phyloP scores from a whole-genome alignment of 2,888 invertebrate species.

The Phragmatobia fuliginosa region DNA sequence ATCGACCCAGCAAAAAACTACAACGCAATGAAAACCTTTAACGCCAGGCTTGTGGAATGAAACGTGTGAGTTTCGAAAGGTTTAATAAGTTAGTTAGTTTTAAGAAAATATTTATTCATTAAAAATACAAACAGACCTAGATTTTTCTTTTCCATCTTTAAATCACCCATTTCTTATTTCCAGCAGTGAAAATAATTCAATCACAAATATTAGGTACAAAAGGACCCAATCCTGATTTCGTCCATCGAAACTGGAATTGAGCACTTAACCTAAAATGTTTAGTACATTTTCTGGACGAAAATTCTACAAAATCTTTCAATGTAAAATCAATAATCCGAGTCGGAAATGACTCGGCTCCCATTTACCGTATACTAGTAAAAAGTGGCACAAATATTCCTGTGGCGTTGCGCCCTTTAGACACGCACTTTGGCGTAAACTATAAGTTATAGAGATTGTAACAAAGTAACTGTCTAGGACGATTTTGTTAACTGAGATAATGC shows the following conservation, averaged over 20 bases:
- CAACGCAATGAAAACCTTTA: too few species aligned
- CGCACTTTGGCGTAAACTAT: conserved; percentile 28
- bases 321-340: conserved; percentile 48
- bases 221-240: conserved; percentile 10
- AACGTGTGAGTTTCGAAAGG: too few species aligned
- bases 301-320: conserved; percentile 38
- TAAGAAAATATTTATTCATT: too few species aligned
- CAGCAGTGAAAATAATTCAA: conserved; percentile 9
- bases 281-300: conserved; percentile 40
- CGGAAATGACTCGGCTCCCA: conserved; percentile 47
- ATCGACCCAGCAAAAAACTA: too few species aligned
- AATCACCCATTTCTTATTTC: background rate
- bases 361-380: conserved; percentile 39
- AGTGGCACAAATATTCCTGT: conserved; percentile 40
- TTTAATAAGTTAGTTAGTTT: too few species aligned
- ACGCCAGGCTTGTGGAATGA: too few species aligned
- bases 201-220: conserved; percentile 17
- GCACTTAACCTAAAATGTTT: conserved; percentile 48
- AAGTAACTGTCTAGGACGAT: background rate
- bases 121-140: too few species aligned
- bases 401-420: conserved; percentile 31
- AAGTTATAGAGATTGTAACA: conserved; percentile 6
- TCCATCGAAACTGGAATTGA: conserved; percentile 34
- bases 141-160: background rate
- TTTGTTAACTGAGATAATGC: too few species aligned